Evolutionary conservation across 2,888 invertebrate genomes (phyloP), one percentile per base, ranked within the genome.

Genomic region (Dastarcus helophoroides): DNA sequence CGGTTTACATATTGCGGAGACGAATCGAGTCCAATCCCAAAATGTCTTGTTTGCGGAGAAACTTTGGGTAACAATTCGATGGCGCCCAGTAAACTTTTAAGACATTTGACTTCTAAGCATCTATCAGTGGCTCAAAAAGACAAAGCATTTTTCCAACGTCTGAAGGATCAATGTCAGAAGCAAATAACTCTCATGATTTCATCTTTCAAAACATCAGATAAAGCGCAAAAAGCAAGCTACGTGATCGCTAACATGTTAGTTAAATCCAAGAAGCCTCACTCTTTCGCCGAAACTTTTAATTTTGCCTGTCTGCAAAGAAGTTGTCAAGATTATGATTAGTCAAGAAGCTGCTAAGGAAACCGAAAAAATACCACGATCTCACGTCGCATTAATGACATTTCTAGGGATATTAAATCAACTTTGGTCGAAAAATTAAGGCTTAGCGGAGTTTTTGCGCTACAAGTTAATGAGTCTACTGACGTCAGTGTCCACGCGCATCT

Each of bases 151-250:
- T 14, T 33, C n/a, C 38, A 19, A 42, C 17, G n/a, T 38, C 26
- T 15, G 40, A 38, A 39, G 31, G 33, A 42, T 36, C 40, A 35
- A 37, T 39, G 37, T 17, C 33, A 38, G 31, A 41, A 41, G 31
- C 39, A 41, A 35, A 26, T 32, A 29, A 36, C 37, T 34, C 31
- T 31, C 25, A 32, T 34, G 30, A 32, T 10, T 34, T 31, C 13
- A 26, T 32, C 30, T 31, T 34, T 32, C 31, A 31, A 24, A 32
- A 34, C 31, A 34, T 34, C 34, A 34, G 31, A 32, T 22, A 19
- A 31, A 31, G 37, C 30, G 29, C 33, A 23, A 9, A 23, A 17
- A 17, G 19, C 19, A 17, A 7, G 19, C 24, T 23, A 23, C 24
- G 24, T 23, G 24, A 23, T 10, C n/a, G 24, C 24, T 23, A 9